Evolutionary conservation across 2,797 vertebrate genomes (phyloP), one percentile per base, ranked within the genome.

Genomic region (Buphagus erythrorhynchus): DNA sequence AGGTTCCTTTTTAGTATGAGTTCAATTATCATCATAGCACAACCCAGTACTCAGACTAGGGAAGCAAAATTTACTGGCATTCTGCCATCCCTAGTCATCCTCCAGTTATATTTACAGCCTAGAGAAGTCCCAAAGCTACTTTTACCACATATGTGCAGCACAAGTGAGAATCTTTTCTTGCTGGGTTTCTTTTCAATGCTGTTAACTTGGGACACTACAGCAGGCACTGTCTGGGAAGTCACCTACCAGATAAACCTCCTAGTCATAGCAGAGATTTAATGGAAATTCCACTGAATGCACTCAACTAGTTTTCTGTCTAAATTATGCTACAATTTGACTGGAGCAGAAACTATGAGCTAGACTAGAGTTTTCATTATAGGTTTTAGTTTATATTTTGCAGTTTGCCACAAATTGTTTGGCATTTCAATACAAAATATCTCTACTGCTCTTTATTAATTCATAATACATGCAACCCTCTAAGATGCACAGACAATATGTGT

Each of bases 21-120:
- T 68, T 93, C 69, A 92, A 36, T 92, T 92, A 92, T 91, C 14
- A 3, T 29, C 79, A 54, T 4, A 1, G 42, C 54, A 94, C 28
- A 88, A 66, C n/a, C 45, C 51, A 85, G 58, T 38, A 90, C 71
- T 66, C 31, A 91, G 76, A 94, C 36, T 42, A 69, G 42, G 35
- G 54, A 96, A 45, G 68, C 10, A 95, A 92, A 85, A 92, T 77
- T 86, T 92, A 42, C 85, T 88, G 96, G 91, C 35, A 1, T 36
- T 55, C 76, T 90, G 90, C 91, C 90, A 94, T 78, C 62, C 51
- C 46, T 67, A 93, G 74, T 52, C 48, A 77, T 81, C 85, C 94
- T 96, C 74, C 57, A 83, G 77, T 74, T 89, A 52, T 83, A 93
- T 97, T 95, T 97, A 95, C 95, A 96, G 79, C 88, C 62, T 33